Base-by-base conservation (phyloP, 2,888 invertebrate genomes). In the Dioctria linearis region DNA sequence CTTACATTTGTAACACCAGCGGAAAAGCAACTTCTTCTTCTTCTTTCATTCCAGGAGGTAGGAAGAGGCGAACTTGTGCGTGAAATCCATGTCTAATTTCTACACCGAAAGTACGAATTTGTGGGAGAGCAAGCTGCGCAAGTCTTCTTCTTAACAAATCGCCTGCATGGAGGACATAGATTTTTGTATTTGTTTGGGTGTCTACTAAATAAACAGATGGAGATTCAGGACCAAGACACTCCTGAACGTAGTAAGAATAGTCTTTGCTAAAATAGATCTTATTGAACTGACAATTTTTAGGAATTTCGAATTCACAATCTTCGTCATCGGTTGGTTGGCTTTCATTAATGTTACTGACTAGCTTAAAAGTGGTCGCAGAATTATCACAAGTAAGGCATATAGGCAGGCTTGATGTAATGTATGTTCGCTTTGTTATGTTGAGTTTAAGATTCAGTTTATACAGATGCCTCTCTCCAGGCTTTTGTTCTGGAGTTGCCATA, bases 1-100 rank as follows among this genome's bases (percentile, higher is more conserved):
- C 95, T 93, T 90, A 97, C 96, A 96, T 93, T 85, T 95, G 92
- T 4, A 97, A 88, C 3, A 97, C 92, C 13, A 97, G 88, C 0
- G 97, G 96, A 85, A 95, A 93, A 0, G 94, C 93, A 80, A 95
- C 91, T 85, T 95, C 95, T 84, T 96, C 96, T 65, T 95, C 94
- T 85, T 96, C 95, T 84, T 95, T 91, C 86, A 96, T 91, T 5
- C 94, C 93, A 0, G 96, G 96, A 0, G 98, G 98, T 59, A 97
- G 90, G 78, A 93, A 92, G 3, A 98, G 90, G 46, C 95, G 92
- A 1, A 96, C 96, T 86, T 94, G 93, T 5, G 94, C 94, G 84
- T 92, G 91, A 85, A 92, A 93, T 5, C 93, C 93, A 84, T 92
- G 91, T 57, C 92, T 91, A 61, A 91, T 92, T 88, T 92, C 92